Evolutionary conservation across 2,797 vertebrate genomes (phyloP), one percentile per base, ranked within the genome.

Genomic region (Avahi laniger): DNA sequence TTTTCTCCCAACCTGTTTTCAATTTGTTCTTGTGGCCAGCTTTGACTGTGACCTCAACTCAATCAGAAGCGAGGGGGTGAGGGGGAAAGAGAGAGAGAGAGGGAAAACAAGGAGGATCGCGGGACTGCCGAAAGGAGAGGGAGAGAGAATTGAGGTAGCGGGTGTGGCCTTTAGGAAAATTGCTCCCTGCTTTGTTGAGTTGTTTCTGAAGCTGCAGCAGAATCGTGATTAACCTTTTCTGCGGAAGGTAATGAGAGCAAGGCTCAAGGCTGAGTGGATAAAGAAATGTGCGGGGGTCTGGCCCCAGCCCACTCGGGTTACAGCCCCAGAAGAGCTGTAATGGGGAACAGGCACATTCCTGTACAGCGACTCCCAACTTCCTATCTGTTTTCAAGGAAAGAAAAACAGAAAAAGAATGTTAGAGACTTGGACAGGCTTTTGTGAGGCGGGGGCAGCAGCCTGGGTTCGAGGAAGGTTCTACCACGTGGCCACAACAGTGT

Each of bases 301-400:
- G 97, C 97, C 95, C 96, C 95, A 98, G 97, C 98, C 97, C 54
- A 98, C 98, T 99, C 97, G 26, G 97, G 98, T 98, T 98, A 98
- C 98, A 98, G 98, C 98, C 98, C 98, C 98, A 91, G 97, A 98
- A 98, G 98, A 98, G 98, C 97, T 79, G 35, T 98, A 98, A 98
- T 98, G 97, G 98, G 98, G 98, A 99, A 98, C 98, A 99, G 98
- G 97, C 98, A 83, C 98, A 98, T 98, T 98, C 98, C 96, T 98
- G 96, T 87, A 8, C 96, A 94, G 97, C 94, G 1, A 98, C 97
- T 98, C 98, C 97, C 97, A 97, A 97, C 97, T 98, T 98, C 98
- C 97, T 95, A 97, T 98, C 98, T 98, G 96, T 98, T 98, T 98
- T 98, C 98, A 98, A 98, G 98, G 98, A 97, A 98, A 98, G 98